Conservation (phyloP, 2,113 vertebrate species). For the Canis aureus region DNA sequence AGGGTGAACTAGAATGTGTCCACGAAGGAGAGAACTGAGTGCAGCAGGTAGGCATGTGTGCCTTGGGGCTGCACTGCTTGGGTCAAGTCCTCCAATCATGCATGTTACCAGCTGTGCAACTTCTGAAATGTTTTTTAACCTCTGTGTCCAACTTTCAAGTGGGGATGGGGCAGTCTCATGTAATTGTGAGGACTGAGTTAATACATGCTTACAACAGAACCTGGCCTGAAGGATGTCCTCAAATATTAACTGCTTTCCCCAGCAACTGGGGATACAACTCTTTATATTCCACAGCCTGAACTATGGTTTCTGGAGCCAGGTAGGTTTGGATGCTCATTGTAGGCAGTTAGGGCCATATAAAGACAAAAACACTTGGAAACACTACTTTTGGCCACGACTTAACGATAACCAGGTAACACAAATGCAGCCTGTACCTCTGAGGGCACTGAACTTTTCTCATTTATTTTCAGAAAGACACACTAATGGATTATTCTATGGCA, state of each 20-base stretch:
- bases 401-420: not conserved
- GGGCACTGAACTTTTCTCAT: not conserved
- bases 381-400: not conserved
- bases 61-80: not conserved
- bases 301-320: not conserved
- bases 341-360: not conserved
- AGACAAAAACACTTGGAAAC: not conserved
- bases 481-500: not conserved
- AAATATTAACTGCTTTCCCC: not conserved
- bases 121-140: not conserved
- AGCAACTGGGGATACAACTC: rapidly evolving
- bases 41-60: not conserved
- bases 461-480: slow-evolving; percentile 42
- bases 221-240: not conserved
- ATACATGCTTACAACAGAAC: not conserved
- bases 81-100: not conserved
- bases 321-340: not conserved
- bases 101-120: not conserved
- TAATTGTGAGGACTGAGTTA: not conserved
- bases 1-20: not conserved
- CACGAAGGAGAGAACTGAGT: not conserved
- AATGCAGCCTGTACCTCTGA: not conserved
- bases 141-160: not conserved
- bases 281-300: not conserved
- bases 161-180: not conserved